Conservation (phyloP, 1,140 invertebrate genomes). For the Danaus plexippus region DNA sequence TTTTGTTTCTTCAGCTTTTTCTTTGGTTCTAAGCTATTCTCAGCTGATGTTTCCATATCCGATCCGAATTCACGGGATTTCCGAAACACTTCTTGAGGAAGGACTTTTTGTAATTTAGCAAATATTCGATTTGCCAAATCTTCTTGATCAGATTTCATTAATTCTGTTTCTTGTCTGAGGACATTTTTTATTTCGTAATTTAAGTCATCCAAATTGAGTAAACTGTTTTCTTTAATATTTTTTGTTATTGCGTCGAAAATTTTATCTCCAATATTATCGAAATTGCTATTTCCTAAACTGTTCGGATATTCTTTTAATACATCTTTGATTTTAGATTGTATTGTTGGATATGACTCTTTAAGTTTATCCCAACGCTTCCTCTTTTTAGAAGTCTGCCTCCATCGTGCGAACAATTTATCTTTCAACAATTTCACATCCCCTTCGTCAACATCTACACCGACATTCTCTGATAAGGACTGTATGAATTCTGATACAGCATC, state of each 20-base stretch:
- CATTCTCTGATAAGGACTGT: conserved; percentile 1
- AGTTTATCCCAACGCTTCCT: conserved; percentile 5
- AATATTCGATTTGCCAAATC: too few species aligned
- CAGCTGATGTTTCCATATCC: conserved; percentile 1
- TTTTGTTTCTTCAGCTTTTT: neutral
- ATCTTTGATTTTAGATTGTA: neutral
- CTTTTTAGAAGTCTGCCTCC: neutral
- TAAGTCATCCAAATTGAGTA: neutral
- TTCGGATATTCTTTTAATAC: conserved; percentile 4
- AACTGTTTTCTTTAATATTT: conserved; percentile 4
- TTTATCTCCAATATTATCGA: conserved; percentile 5
- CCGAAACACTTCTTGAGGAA: too few species aligned
- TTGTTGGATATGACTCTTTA: neutral
- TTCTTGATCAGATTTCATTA: neutral
- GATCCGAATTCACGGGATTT: too few species aligned
- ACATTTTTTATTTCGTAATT: conserved; percentile 1
- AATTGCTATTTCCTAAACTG: conserved; percentile 2
- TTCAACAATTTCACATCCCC: conserved; percentile 1
- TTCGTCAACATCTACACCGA: neutral
- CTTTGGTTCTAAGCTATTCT: neutral
- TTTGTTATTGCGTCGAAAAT: conserved; percentile 1
- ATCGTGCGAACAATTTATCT: neutral
- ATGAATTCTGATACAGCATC: conserved; percentile 11
- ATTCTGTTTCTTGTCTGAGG: conserved; percentile 4
- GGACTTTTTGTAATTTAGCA: too few species aligned